These are phyloP conservation scores for Nothoprocta perdicaria DNA, from an alignment of 2,113 vertebrate genomes.

Conservation along the genomic window DNA sequence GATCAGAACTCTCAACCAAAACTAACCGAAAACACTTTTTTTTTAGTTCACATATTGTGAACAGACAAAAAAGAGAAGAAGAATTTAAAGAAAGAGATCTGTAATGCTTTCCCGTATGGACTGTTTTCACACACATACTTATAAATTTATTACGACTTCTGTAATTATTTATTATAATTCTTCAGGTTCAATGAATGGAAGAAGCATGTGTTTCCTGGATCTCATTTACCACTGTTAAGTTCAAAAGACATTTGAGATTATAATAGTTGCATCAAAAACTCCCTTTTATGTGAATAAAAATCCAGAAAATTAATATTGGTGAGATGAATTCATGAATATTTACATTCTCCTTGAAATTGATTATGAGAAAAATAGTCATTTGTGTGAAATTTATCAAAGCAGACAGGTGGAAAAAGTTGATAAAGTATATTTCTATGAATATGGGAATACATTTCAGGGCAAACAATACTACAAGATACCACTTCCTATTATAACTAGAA, in stretches of 20 bases:
- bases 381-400: conserved; percentile 27
- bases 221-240: conserved; percentile 23
- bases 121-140: background rate
- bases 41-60: background rate
- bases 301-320: conserved; percentile 31
- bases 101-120: background rate
- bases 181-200: conserved; percentile 13
- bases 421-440: conserved; percentile 24
- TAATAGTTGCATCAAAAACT: conserved; percentile 34
- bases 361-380: conserved; percentile 43
- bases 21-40: background rate
- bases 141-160: background rate
- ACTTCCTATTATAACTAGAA: conserved; percentile 16
- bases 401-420: conserved; percentile 42
- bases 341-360: conserved; percentile 44
- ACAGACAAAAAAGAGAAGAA: background rate
- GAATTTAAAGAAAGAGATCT: background rate
- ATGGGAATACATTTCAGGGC: conserved; percentile 1
- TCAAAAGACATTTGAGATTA: conserved; percentile 29
- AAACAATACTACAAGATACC: background rate
- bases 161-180: background rate
- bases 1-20: background rate
- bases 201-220: conserved; percentile 4
- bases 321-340: conserved; percentile 36
- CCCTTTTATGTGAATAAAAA: conserved; percentile 10